Evolutionary conservation across 2,888 invertebrate species (phyloP).

Genomic region (Eupelmus urozonus): DNA sequence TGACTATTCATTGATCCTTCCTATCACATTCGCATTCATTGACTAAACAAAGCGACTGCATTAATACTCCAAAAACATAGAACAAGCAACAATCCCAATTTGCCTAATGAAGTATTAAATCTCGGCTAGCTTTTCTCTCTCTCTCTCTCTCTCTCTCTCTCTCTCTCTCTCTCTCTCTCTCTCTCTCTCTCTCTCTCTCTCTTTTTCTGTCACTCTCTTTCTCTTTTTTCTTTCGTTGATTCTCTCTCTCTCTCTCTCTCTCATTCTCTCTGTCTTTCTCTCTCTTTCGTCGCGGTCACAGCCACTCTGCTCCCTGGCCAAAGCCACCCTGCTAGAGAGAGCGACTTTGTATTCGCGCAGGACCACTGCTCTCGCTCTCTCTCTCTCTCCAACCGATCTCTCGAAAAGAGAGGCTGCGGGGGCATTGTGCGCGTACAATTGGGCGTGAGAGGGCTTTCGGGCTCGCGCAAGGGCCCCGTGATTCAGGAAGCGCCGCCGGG

Average conservation of each 20-base stretch:
- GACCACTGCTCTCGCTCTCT: background rate
- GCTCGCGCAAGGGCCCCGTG: slow-evolving; percentile 9
- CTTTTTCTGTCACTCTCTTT: too few relatives aligned
- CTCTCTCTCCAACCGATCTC: background rate
- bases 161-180: slow-evolving; percentile 27
- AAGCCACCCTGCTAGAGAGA: slow-evolving; percentile 4
- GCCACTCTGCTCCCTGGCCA: background rate
- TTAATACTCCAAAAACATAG: too few relatives aligned
- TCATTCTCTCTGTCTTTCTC: too few relatives aligned
- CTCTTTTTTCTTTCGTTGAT: too few relatives aligned
- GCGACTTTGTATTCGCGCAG: slow-evolving; percentile 17
- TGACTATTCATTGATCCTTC: too few relatives aligned
- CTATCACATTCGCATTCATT: too few relatives aligned
- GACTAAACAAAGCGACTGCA: too few relatives aligned
- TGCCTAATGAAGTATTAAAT: slow-evolving; percentile 43
- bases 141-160: background rate
- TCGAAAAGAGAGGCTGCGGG: background rate
- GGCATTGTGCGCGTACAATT: slow-evolving; percentile 62
- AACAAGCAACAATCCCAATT: slow-evolving; percentile 26
- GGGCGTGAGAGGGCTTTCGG: slow-evolving; percentile 50
- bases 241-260: too few relatives aligned
- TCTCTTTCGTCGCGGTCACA: slow-evolving; percentile 22
- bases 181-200: too few relatives aligned
- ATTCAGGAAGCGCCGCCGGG: slow-evolving; percentile 14
- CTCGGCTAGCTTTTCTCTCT: background rate